Conservation (phyloP, 2,888 invertebrate genomes). For the Epinotia brunnichana region DNA sequence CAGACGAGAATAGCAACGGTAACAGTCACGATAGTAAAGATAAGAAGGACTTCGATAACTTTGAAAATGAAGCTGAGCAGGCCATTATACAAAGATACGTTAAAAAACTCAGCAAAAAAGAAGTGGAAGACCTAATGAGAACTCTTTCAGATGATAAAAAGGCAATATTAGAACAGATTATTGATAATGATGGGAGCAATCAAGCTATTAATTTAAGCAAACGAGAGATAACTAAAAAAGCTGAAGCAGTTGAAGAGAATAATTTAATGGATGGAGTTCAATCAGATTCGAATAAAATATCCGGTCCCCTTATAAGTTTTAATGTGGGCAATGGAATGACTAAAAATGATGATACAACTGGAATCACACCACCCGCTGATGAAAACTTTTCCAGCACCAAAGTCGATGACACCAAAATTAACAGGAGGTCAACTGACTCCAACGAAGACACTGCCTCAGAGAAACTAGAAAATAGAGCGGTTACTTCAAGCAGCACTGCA, state of each 20-base stretch:
- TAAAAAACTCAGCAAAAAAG: conserved; percentile 68
- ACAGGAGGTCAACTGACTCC: conserved; percentile 54
- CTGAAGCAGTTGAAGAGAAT: conserved; percentile 71
- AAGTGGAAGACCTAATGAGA: conserved; percentile 70
- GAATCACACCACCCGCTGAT: conserved; percentile 52
- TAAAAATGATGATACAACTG: conserved; percentile 55
- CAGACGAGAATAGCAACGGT: conserved; percentile 36
- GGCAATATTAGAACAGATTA: conserved; percentile 70
- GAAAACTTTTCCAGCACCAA: conserved; percentile 56
- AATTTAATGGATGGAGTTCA: conserved; percentile 64
- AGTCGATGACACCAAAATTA: conserved; percentile 54
- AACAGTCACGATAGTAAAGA: conserved; percentile 42
- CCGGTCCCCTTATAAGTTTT: conserved; percentile 56
- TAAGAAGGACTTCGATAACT: conserved; percentile 45
- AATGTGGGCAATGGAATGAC: conserved; percentile 56
- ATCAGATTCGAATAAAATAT: conserved; percentile 67
- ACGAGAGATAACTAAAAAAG: conserved; percentile 78
- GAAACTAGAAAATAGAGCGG: conserved; percentile 52
- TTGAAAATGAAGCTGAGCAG: conserved; percentile 67
- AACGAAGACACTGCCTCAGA: conserved; percentile 49
- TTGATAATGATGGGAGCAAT: conserved; percentile 56
- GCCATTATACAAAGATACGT: conserved; percentile 72
- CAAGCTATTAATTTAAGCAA: conserved; percentile 61
- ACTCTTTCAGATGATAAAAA: conserved; percentile 74
- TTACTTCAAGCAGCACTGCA: conserved; percentile 48